Base-by-base conservation (phyloP, 1,140 invertebrate genomes). In the Camponotus floridanus region DNA sequence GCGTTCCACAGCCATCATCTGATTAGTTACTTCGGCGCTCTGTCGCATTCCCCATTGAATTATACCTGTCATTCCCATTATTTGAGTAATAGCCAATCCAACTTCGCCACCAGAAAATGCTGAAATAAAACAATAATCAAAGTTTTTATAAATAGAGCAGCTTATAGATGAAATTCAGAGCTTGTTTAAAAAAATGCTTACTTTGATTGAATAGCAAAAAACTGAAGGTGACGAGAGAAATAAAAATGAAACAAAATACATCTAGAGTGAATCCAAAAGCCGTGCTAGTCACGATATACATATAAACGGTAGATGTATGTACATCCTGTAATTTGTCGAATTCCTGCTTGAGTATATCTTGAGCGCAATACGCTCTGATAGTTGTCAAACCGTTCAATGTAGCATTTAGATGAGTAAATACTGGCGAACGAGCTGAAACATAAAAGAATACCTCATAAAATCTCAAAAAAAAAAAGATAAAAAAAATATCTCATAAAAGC, bases 301-400 rank as follows among this genome's bases (percentile, higher is more conserved):
- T 95, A 89, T 96, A 98, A 96, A 96, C 96, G 1, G 97, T 96
- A 3, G 97, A 96, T 0, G 96, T 97, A 85, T 97, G 97, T 8
- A 95, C 86, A 76, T 96, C 96, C 92, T 96, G 95, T 71, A 94
- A 91, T 80, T 96, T 96, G 90, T 98, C 97, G 90, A 98, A 98
- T 94, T 98, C 97, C 51, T 96, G 94, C 87, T 97, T 97, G 11
- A 99, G 96, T 76, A 97, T 97, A 87, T 97, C 95, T 94, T 99
- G 96, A 0, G 97, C 97, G 51, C 96, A 95, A 89, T 98, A 98
- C 0, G 98, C 98, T 81, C 98, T 95, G 74, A 99, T 98, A 0
- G 98, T 99, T 0, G 98, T 96, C 36, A 99, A 95, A 7, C 99
- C 99, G 94, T 98, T 97, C 0, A 99, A 94, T 0, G 98, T 97